These are phyloP conservation scores for Papilio gigon DNA, from an alignment of 2,888 invertebrate genomes.

Conservation along the genomic window DNA sequence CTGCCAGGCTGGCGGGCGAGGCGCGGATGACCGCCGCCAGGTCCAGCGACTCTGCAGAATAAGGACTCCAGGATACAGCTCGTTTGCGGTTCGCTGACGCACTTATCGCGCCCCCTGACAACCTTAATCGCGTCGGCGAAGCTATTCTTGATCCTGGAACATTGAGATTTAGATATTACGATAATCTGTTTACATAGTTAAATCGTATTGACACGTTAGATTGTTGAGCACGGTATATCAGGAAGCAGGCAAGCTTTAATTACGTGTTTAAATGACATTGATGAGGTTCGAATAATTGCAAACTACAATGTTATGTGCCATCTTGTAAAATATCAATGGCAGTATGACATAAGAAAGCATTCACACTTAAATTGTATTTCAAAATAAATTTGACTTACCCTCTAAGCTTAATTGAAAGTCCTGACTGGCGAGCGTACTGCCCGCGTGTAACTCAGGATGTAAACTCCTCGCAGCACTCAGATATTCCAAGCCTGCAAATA, in stretches of 20 bases:
- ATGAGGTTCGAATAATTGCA: too few relatives aligned
- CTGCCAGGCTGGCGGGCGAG: slow-evolving; percentile 95
- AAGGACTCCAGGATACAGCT: slow-evolving; percentile 96
- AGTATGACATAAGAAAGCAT: too few relatives aligned
- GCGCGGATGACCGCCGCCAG: slow-evolving; percentile 97
- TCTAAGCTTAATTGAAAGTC: slow-evolving; percentile 96
- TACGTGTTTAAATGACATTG: too few relatives aligned
- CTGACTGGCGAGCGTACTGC: slow-evolving; percentile 89
- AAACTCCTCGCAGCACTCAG: slow-evolving; percentile 78
- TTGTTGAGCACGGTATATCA: neutral
- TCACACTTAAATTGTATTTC: neutral
- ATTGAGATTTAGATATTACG: neutral
- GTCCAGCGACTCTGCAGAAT: slow-evolving; percentile 95
- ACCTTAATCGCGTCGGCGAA: slow-evolving; percentile 73
- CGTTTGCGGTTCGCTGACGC: slow-evolving; percentile 90
- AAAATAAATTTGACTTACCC: slow-evolving; percentile 79
- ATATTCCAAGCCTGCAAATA: slow-evolving; percentile 76
- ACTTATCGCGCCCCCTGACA: slow-evolving; percentile 75
- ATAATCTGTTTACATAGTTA: neutral
- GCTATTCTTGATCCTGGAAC: slow-evolving; percentile 77
- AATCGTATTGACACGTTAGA: too few relatives aligned
- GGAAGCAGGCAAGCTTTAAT: too few relatives aligned
- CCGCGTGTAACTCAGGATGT: slow-evolving; percentile 84
- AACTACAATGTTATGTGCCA: too few relatives aligned
- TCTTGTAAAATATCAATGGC: too few relatives aligned